Base-by-base conservation (phyloP, 2,888 invertebrate genomes). In the Pseudococcus longispinus region DNA sequence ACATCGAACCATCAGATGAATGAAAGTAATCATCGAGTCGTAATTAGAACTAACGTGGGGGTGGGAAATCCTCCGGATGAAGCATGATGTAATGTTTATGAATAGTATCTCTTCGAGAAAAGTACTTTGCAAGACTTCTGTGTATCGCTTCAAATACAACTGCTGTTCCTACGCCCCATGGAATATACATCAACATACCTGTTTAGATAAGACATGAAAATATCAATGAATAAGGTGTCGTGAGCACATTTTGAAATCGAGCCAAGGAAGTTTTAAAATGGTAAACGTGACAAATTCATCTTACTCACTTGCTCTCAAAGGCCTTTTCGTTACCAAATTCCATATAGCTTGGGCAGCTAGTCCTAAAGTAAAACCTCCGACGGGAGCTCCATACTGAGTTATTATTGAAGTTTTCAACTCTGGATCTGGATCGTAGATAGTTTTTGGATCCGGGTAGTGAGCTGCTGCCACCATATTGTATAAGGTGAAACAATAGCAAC, bases 51-150 rank as follows among this genome's bases (percentile, higher is more conserved):
- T 86, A 44, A 88, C 88, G 87, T 18, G 88, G 87, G 1, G 86
- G 46, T 60, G n/a, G 77, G 8, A 88, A 87, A 32, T 65, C n/a
- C 51, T 88, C 88, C n/a, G 87, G 87, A 18, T 88, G 88, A 46
- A 88, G 51, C 42, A 77, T 51, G 44, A 88, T 26, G 13, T 88
- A 88, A 82, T 88, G 88, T 80, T 87, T 85, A 13, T 82, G 86
- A 83, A 88, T 87, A 2, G 87, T 85, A 60, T 88, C 88, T 42
- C 87, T 85, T 55, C 87, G 83, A 20, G 88, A 85, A 1, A 77
- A 23, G 60, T 87, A 88, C 18, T 18, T 42, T 18, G 42, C 0
- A 80, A 20, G 0, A 9, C 1, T 42, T 20, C 13, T n/a, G 44
- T 26, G 20, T n/a, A 5, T 9, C 8, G 9, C 0, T 37, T 37